Evolutionary conservation across 2,888 invertebrate species (phyloP).

Genomic region (Dromius quadrimaculatus): DNA sequence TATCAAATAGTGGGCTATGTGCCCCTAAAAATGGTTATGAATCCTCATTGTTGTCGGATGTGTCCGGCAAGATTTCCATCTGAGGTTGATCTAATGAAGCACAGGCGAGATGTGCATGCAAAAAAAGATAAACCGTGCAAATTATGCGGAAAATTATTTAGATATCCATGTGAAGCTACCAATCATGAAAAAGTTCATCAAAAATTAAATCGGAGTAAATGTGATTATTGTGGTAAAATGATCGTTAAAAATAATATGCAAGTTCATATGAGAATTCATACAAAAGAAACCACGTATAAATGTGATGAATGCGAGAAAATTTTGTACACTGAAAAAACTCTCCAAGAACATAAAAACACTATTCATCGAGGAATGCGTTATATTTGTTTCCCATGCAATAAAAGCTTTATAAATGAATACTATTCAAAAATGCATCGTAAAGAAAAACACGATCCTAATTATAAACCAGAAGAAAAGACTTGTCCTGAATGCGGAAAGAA

Average conservation of each 20-base stretch:
- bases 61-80: slow-evolving; percentile 51
- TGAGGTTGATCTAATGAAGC: neutral
- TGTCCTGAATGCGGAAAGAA: neutral
- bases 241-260: slow-evolving; percentile 61
- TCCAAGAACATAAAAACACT: slow-evolving; percentile 56
- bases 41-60: slow-evolving; percentile 41
- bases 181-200: slow-evolving; percentile 68
- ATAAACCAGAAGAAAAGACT: neutral
- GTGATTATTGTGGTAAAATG: slow-evolving; percentile 65
- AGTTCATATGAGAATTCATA: slow-evolving; percentile 34
- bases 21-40: slow-evolving; percentile 3
- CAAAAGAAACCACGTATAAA: slow-evolving; percentile 32
- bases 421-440: neutral
- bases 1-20: slow-evolving; percentile 28
- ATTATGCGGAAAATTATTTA: slow-evolving; percentile 67
- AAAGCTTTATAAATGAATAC: slow-evolving; percentile 32
- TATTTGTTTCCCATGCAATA: slow-evolving; percentile 53
- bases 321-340: slow-evolving; percentile 57
- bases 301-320: slow-evolving; percentile 54
- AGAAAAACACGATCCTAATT: slow-evolving; percentile 39
- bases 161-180: slow-evolving; percentile 66
- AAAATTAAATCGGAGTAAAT: slow-evolving; percentile 60
- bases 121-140: slow-evolving; percentile 61
- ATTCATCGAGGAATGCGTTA: slow-evolving; percentile 50
- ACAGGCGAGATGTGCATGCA: neutral